Percentiles rank a stretch among this genome's conserved stretches.
Conservation (phyloP, 2,797 vertebrate genomes). For the Phaenicophaeus curvirostris region DNA sequence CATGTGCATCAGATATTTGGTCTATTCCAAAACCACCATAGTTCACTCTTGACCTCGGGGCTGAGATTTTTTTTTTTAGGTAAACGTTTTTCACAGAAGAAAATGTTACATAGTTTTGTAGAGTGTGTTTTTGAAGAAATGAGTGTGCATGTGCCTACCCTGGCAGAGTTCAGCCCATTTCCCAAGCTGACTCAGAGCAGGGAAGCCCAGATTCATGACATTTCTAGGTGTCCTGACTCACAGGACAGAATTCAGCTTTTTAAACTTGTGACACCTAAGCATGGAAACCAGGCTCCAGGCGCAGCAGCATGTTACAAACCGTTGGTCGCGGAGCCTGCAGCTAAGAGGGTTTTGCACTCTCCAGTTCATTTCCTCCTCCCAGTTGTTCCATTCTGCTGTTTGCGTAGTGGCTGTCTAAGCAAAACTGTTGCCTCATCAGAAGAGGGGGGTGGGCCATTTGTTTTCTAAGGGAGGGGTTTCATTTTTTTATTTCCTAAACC, state of each 20-base stretch:
- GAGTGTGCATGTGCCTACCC: neutral
- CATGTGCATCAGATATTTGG: neutral
- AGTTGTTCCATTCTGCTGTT: neutral
- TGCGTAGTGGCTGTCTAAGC: neutral
- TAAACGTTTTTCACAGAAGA: neutral
- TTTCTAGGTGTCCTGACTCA: neutral
- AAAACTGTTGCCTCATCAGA: neutral
- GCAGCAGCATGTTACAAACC: neutral
- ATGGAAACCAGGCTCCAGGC: neutral
- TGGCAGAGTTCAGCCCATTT: neutral
- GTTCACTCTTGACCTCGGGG: neutral
- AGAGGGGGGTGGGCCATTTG: neutral
- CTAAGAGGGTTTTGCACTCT: neutral
- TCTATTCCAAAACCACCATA: neutral
- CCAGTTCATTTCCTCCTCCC: neutral
- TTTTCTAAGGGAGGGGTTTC: neutral
- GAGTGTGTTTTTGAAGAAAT: neutral
- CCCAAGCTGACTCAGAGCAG: neutral
- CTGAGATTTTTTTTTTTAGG: neutral
- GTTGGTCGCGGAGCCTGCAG: neutral
- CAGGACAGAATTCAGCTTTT: neutral
- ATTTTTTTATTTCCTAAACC: neutral
- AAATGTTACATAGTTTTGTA: neutral
- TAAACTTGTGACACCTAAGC: neutral
- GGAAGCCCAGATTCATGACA: neutral